These are phyloP conservation scores for Excalfactoria chinensis DNA, from an alignment of 2,113 vertebrate genomes.

Conservation along the genomic window DNA sequence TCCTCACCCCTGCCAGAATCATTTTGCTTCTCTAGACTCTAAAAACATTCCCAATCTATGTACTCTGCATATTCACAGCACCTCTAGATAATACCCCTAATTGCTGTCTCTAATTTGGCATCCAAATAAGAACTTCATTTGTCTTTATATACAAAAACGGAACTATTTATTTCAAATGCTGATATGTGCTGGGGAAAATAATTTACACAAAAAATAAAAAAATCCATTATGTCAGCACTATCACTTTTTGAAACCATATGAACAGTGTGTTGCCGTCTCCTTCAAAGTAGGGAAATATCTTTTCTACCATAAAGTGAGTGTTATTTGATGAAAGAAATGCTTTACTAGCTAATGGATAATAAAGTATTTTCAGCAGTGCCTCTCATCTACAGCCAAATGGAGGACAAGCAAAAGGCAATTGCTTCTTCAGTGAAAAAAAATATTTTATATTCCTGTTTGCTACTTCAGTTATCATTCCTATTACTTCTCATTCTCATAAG, in stretches of 20 bases:
- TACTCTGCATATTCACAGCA: constrained; percentile 38
- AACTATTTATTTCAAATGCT: constrained; percentile 46
- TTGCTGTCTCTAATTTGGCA: constrained; percentile 57
- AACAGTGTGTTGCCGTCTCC: constrained; percentile 58
- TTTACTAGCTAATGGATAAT: constrained; percentile 75
- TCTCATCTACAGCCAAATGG: constrained; percentile 80
- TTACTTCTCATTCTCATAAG: neutral
- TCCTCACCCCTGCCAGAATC: constrained; percentile 36
- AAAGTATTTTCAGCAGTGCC: constrained; percentile 64
- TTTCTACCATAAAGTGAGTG: constrained; percentile 74
- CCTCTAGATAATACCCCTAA: constrained; percentile 50
- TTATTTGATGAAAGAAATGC: constrained; percentile 78
- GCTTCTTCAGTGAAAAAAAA: constrained; percentile 34
- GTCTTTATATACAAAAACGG: constrained; percentile 14
- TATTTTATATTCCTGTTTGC: constrained; percentile 25
- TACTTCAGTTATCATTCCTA: neutral
- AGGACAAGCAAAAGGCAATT: constrained; percentile 71
- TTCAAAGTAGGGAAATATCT: constrained; percentile 71
- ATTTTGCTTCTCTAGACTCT: constrained; percentile 21
- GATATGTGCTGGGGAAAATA: constrained; percentile 43
- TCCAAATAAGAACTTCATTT: constrained; percentile 49
- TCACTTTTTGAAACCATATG: constrained; percentile 63
- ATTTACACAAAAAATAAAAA: constrained; percentile 41
- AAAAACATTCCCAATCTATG: constrained; percentile 42
- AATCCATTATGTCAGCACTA: constrained; percentile 45